Evolutionary conservation across 2,888 invertebrate genomes (phyloP), one percentile per base, ranked within the genome.

Genomic region (Leptopilina drosophilae): DNA sequence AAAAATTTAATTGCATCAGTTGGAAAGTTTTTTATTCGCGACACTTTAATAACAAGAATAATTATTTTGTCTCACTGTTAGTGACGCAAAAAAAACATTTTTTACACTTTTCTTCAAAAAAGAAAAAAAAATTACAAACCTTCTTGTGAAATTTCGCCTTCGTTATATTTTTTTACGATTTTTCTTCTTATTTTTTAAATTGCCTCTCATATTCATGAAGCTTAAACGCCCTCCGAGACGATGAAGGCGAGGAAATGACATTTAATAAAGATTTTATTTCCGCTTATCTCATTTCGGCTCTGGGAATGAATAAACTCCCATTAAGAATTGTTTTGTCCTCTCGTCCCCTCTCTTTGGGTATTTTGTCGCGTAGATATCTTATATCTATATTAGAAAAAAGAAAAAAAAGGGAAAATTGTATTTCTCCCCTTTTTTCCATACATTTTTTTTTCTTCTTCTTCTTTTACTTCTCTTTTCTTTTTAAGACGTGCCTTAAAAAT

Each of bases 141-240:
- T 73, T 5, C 2, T 1, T 12, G 3, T 49, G 20, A 20, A 20
- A 26, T 56, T 8, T n/a, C 9, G n/a, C n/a, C 4, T 73, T 73
- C 7, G 33, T 56, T 73, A 56, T n/a, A 40, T 73, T 69, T 59
- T n/a, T 49, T 49, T 49, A 11, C 12, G 9, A 11, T 49, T 11
- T 46, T 46, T 46, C 9, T 46, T 46, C 9, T 46, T 46, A 7
- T 46, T 46, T 11, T 62, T 56, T 56, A 56, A 26, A 73, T 73
- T 73, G 56, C 73, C n/a, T 56, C 73, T 73, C 56, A 33, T 40
- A n/a, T 73, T 73, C 33, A 56, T 26, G 53, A 73, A 56, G 53
- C n/a, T 73, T 56, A 73, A 73, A 73, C 33, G 56, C 33, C 20
- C 26, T 20, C 9, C 8, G 53, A 73, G 49, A 5, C 53, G 53